phyloP scores from a whole-genome alignment of 2,888 invertebrate genomes.

The Amphiduros pacificus region DNA sequence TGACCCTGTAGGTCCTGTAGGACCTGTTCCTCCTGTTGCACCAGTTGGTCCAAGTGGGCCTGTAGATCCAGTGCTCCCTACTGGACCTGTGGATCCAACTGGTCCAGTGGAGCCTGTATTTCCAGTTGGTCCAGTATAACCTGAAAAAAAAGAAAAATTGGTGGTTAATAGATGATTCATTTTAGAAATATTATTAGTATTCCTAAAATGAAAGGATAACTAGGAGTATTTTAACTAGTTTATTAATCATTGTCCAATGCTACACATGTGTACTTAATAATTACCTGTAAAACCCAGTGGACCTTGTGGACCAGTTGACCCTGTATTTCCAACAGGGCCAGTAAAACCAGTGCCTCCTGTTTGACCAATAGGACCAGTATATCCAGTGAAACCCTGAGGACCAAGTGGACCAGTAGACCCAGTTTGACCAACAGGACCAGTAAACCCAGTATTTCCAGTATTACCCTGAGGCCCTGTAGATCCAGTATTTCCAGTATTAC shows the following conservation, averaged over 20 bases:
- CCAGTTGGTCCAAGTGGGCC: slow-evolving; percentile 5
- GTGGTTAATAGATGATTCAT: no score
- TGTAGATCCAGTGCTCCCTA: slow-evolving; percentile 4
- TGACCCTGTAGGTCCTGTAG: slow-evolving; percentile 5
- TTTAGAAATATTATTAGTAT: no score
- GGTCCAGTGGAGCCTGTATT: slow-evolving; percentile 5
- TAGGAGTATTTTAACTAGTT: no score
- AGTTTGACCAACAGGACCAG: slow-evolving; percentile 1
- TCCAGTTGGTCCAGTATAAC: slow-evolving; percentile 15
- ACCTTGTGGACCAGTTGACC: slow-evolving; percentile 11
- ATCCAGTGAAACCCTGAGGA: slow-evolving; percentile 1
- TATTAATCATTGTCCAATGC: no score
- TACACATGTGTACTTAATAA: no score
- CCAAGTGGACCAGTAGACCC: slow-evolving; percentile 1
- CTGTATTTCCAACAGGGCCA: slow-evolving; percentile 9
- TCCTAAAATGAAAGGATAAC: no score
- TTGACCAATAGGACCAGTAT: slow-evolving; percentile 12
- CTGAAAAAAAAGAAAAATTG: no score
- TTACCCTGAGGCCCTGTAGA: not conserved
- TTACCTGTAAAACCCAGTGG: not conserved
- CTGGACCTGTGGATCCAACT: not conserved
- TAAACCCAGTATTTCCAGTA: not conserved
- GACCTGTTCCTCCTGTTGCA: not conserved
- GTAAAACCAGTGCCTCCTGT: slow-evolving; percentile 16
- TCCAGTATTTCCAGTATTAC: slow-evolving; percentile 1